Percentiles rank a stretch among this genome's conserved stretches.
phyloP scores from a whole-genome alignment of 2,888 invertebrate species.

The Pristionchus exspectatus region DNA sequence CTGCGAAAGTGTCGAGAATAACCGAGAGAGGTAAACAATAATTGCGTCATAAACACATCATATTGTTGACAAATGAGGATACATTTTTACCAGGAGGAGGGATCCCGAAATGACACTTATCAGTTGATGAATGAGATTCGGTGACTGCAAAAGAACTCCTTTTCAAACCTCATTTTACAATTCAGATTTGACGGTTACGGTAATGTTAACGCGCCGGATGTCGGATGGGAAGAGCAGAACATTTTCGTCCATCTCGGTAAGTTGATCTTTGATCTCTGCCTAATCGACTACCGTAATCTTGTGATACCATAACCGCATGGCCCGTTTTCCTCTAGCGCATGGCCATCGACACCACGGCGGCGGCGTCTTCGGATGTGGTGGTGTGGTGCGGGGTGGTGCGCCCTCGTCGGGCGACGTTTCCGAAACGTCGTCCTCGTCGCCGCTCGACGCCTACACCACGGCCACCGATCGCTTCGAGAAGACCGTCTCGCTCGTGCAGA shows the following conservation, averaged over 20 bases:
- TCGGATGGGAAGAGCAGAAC: conserved; percentile 43
- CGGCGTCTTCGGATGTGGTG: conserved; percentile 17
- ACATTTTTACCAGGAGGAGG: not conserved
- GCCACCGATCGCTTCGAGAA: conserved; percentile 51
- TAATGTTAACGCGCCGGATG: conserved; percentile 15
- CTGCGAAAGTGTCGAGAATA: not conserved
- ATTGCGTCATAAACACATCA: not conserved
- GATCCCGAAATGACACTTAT: not conserved
- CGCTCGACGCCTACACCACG: conserved; percentile 38
- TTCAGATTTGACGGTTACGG: conserved; percentile 51
- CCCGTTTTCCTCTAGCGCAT: conserved; percentile 35
- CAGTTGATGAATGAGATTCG: not conserved
- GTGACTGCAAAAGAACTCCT: not conserved
- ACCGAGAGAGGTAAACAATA: not conserved
- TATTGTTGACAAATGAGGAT: not conserved
- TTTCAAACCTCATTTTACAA: not conserved
- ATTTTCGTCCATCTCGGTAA: conserved; percentile 53
- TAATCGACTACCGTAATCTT: not conserved
- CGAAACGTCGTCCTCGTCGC: conserved; percentile 18
- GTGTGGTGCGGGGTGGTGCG: conserved; percentile 23
- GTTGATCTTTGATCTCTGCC: conserved; percentile 38
- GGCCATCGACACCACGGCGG: conserved; percentile 27
- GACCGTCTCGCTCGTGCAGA: conserved; percentile 52
- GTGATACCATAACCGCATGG: conserved; percentile 37
- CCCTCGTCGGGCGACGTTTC: conserved; percentile 12